Evolutionary conservation across 2,888 invertebrate genomes (phyloP).

Genomic region (Synanthedon vespiformis): DNA sequence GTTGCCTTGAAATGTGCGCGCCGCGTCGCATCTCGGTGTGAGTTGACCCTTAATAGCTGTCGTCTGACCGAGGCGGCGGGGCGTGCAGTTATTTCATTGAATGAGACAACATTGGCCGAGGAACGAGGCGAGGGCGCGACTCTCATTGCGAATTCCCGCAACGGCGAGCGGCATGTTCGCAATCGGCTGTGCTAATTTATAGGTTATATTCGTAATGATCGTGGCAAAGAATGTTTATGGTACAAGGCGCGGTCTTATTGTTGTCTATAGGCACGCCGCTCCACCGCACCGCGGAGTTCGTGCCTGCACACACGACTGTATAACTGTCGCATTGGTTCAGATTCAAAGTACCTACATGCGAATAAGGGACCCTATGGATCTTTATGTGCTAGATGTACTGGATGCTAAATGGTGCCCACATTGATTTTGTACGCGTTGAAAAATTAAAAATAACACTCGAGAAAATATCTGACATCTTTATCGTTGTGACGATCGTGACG

Average conservation of each 20-base stretch:
- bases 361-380: too few species aligned
- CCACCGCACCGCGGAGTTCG: slow-evolving; percentile 17
- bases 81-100: slow-evolving; percentile 22
- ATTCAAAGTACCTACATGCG: slow-evolving; percentile 36
- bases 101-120: not conserved
- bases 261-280: slow-evolving; percentile 46
- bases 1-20: too few species aligned
- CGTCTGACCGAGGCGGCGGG: slow-evolving; percentile 12
- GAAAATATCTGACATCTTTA: too few species aligned
- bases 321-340: slow-evolving; percentile 57
- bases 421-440: too few species aligned
- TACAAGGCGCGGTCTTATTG: slow-evolving; percentile 63
- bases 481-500: too few species aligned
- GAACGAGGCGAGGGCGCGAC: slow-evolving; percentile 11
- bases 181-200: slow-evolving; percentile 60
- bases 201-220: slow-evolving; percentile 65
- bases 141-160: slow-evolving; percentile 49
- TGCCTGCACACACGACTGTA: slow-evolving; percentile 45
- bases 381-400: too few species aligned
- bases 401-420: too few species aligned
- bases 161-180: slow-evolving; percentile 33
- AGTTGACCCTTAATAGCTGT: slow-evolving; percentile 7
- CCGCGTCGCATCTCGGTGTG: not conserved
- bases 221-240: slow-evolving; percentile 65
- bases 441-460: too few species aligned